A percentile compares a stretch with the other conserved stretches of the same genome.
Evolutionary conservation across 2,113 vertebrate species (phyloP).

Genomic region (Zapornia atra): DNA sequence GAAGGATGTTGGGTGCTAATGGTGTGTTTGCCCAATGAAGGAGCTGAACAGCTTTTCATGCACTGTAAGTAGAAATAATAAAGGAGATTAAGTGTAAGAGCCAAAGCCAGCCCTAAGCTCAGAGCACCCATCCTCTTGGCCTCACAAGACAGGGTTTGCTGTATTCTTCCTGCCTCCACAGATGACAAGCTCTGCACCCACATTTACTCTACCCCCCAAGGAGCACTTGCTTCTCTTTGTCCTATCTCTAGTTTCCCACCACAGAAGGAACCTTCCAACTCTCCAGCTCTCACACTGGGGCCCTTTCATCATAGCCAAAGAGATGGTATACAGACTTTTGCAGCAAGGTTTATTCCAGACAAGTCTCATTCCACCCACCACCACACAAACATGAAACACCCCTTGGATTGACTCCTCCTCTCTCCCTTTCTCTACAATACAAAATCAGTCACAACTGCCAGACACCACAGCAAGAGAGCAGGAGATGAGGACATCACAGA

Average conservation of each 20-base stretch:
- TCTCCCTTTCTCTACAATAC: background rate
- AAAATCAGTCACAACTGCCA: background rate
- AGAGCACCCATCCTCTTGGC: background rate
- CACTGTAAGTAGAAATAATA: background rate
- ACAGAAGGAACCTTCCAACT: background rate
- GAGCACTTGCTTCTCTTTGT: background rate
- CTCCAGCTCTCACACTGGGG: background rate
- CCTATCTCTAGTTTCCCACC: background rate
- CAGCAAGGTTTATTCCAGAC: background rate
- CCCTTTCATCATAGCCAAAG: background rate
- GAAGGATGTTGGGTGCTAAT: background rate
- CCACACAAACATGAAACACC: fast-evolving
- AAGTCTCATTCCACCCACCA: background rate
- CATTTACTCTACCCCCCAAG: background rate
- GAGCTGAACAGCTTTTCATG: background rate
- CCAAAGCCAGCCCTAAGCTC: background rate
- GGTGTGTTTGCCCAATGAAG: background rate
- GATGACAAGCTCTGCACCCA: background rate
- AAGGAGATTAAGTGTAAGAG: background rate
- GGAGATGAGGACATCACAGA: background rate
- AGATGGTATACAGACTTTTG: background rate
- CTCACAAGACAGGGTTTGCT: background rate
- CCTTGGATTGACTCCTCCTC: background rate
- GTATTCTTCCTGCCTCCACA: background rate
- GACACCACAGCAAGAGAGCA: background rate